These are phyloP conservation scores for Lagenorhynchus albirostris DNA, from an alignment of 2,113 vertebrate species.

Conservation along the genomic window DNA sequence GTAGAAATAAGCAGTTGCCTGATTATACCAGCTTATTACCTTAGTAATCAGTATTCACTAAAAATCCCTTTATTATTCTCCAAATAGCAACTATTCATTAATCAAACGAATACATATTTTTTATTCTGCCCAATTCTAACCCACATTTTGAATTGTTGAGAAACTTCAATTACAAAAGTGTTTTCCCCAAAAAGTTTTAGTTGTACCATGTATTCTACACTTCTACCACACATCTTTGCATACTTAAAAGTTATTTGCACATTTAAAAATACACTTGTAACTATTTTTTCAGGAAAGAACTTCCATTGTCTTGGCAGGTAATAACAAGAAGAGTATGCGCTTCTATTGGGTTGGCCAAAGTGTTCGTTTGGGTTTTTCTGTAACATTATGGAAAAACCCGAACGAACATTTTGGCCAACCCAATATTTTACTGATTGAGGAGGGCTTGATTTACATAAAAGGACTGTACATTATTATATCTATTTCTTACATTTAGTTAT, in stretches of 20 bases:
- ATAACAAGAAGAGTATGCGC: neutral
- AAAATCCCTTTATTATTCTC: neutral
- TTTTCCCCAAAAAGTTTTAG: neutral
- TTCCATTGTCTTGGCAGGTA: neutral
- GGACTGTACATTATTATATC: neutral
- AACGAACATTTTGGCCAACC: too few species aligned
- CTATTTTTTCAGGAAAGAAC: conserved; percentile 21
- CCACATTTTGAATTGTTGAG: neutral
- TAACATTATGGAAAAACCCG: too few species aligned
- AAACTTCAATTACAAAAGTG: conserved; percentile 10
- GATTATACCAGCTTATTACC: neutral
- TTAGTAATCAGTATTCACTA: neutral
- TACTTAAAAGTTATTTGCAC: neutral
- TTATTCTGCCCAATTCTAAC: neutral
- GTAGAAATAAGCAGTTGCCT: neutral
- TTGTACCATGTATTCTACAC: neutral
- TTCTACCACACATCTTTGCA: neutral
- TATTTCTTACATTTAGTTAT: conserved; percentile 3
- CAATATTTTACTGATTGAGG: neutral
- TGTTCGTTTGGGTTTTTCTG: too few species aligned
- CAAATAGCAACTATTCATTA: conserved; percentile 9
- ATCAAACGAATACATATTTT: neutral
- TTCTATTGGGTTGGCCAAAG: neutral
- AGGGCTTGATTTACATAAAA: neutral
- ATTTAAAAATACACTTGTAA: conserved; percentile 11